Conservation (phyloP, 2,888 invertebrate species). For the Actias luna region DNA sequence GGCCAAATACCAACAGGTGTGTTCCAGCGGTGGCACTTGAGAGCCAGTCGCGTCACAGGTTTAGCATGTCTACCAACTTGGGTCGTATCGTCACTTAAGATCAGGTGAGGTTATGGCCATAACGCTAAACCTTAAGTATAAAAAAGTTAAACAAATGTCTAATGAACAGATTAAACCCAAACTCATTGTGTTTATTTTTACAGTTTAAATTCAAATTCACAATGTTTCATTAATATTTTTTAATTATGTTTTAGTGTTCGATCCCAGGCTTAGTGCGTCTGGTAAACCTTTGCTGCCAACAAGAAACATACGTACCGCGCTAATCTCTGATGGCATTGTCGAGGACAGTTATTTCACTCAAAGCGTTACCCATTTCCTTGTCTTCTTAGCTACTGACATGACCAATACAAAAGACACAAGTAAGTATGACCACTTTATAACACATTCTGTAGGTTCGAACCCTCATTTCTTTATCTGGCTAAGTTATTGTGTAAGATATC, state of each 20-base stretch:
- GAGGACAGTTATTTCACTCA: slow-evolving; percentile 39
- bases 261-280: slow-evolving; percentile 11
- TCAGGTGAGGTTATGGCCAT: no score
- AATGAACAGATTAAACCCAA: no score
- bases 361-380: slow-evolving; percentile 34
- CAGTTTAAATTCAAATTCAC: background rate
- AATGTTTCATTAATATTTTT: background rate
- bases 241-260: slow-evolving; percentile 16
- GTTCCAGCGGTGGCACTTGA: no score
- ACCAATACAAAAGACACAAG: slow-evolving; percentile 48
- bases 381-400: slow-evolving; percentile 39
- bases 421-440: slow-evolving; percentile 23
- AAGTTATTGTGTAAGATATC: no score
- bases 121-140: no score
- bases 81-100: no score
- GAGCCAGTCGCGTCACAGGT: no score
- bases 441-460: background rate
- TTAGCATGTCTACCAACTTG: no score
- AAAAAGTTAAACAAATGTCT: no score
- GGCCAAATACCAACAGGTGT: no score
- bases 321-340: slow-evolving; percentile 38
- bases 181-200: no score
- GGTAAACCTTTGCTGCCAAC: background rate
- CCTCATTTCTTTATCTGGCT: background rate
- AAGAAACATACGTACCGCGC: background rate